Base-by-base conservation (phyloP, 2,797 vertebrate genomes). In the Synanceia verrucosa region DNA sequence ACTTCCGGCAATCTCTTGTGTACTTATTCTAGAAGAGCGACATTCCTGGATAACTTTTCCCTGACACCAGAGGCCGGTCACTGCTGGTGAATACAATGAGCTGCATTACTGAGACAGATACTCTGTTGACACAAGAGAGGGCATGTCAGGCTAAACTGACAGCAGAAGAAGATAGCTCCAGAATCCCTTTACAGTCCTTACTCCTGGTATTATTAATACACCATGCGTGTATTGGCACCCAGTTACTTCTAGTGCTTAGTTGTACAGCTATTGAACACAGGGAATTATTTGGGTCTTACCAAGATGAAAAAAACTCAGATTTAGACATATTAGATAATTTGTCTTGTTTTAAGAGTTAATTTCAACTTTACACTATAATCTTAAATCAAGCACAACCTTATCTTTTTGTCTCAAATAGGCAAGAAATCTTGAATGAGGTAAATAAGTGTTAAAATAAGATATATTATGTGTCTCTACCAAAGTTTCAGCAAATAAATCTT, bases 1-100 rank as follows among this genome's bases (percentile, higher is more conserved):
- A 60, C 81, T 81, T 84, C 79, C 76, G 31, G 52, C 55, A 81
- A 57, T 81, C 72, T 75, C 76, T 78, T 48, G 51, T 41, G 56
- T 43, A 39, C 53, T 76, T 52, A 57, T 68, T 70, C 46, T 44
- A 13, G 41, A 66, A 39, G 18, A 70, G 41, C 57, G 34, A 55
- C 59, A 67, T 72, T 79, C 74, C 29, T 19, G 46, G 68, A 76
- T 65, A 67, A 71, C 76, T 28, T 56, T 70, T 78, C 55, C 23
- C 50, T 29, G 29, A 51, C 67, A 71, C 51, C 59, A 80, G 51
- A 83, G 5, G 39, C 13, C 23, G 12, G 50, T 53, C 65, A 33
- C 4, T 4, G 26, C 59, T 74, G 50, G 23, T 55, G 43, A 70
- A 12, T 39, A 70, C 41, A 53, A 29, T 26, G 26, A 78, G 41